Conservation (phyloP, 2,888 invertebrate genomes). For the Xanthorhoe designata region DNA sequence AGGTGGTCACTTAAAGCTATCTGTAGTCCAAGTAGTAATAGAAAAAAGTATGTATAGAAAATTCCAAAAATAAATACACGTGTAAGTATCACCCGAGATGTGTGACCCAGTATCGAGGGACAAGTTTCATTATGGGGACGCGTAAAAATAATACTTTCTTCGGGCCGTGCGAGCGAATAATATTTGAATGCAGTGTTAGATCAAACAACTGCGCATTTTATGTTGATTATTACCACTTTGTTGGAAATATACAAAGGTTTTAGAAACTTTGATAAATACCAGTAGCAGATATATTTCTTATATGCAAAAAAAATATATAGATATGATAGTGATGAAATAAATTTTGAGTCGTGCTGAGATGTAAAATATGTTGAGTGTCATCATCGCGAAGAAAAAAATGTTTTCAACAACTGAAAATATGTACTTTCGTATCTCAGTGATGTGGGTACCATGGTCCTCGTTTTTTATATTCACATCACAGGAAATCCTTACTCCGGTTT, state of each 20-base stretch:
- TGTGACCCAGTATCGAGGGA: slow-evolving; percentile 7
- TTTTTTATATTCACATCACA: too few species aligned
- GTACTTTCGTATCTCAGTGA: too few species aligned
- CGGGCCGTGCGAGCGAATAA: slow-evolving; percentile 10
- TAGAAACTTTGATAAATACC: background rate
- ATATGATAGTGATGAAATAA: too few species aligned
- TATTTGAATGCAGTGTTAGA: slow-evolving; percentile 22
- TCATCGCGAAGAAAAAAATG: too few species aligned
- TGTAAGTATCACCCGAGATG: background rate
- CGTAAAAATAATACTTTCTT: slow-evolving; percentile 20
- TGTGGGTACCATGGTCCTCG: too few species aligned
- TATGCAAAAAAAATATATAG: too few species aligned
- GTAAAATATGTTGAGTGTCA: too few species aligned
- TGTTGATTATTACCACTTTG: slow-evolving; percentile 9
- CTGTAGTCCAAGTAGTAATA: too few species aligned
- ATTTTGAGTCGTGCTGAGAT: too few species aligned
- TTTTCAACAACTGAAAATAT: too few species aligned
- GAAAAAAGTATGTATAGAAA: background rate
- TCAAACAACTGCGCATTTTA: slow-evolving; percentile 20
- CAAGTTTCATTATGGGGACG: slow-evolving; percentile 14
- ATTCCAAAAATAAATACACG: background rate
- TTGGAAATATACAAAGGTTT: background rate
- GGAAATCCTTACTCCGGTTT: too few species aligned
- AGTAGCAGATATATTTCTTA: background rate
- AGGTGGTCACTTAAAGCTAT: too few species aligned